Conservation (phyloP, 1,140 invertebrate genomes). For the Atta cephalotes region DNA sequence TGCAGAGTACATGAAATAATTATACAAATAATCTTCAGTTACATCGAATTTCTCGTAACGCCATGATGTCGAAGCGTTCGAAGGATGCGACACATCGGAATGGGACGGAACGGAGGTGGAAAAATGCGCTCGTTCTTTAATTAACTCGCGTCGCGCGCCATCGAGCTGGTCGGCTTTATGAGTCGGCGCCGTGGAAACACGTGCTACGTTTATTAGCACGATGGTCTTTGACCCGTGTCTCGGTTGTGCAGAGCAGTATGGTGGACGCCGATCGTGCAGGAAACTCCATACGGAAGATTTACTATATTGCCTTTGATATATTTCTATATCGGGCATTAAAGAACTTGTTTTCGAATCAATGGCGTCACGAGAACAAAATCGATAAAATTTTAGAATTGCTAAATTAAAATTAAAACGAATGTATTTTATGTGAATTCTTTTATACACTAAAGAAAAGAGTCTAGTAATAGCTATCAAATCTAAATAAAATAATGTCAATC, state of each 20-base stretch:
- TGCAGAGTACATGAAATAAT: not conserved
- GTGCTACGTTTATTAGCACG: slow-evolving; percentile 73
- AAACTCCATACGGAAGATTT: slow-evolving; percentile 71
- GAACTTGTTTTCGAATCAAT: not conserved
- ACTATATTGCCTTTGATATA: slow-evolving; percentile 34
- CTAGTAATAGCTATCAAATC: too few relatives aligned
- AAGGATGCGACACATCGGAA: slow-evolving; percentile 23
- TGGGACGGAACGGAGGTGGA: not conserved
- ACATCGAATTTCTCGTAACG: slow-evolving; percentile 35
- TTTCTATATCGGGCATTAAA: not conserved
- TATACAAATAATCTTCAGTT: slow-evolving; percentile 1
- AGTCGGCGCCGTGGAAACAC: slow-evolving; percentile 60
- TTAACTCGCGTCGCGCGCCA: slow-evolving; percentile 58
- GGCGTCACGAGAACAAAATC: not conserved
- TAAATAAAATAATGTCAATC: too few relatives aligned
- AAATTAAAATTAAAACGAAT: not conserved
- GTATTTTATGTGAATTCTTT: not conserved
- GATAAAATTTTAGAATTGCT: not conserved
- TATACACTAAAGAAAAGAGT: too few relatives aligned
- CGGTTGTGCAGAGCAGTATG: slow-evolving; percentile 41
- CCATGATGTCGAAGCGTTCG: not conserved
- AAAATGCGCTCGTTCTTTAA: slow-evolving; percentile 71
- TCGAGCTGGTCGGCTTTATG: slow-evolving; percentile 62
- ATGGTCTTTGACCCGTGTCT: slow-evolving; percentile 70
- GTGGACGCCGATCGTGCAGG: slow-evolving; percentile 65